Conservation (phyloP, 92 coral and sea anemone species). For the Chrysogorgia sp. region DNA sequence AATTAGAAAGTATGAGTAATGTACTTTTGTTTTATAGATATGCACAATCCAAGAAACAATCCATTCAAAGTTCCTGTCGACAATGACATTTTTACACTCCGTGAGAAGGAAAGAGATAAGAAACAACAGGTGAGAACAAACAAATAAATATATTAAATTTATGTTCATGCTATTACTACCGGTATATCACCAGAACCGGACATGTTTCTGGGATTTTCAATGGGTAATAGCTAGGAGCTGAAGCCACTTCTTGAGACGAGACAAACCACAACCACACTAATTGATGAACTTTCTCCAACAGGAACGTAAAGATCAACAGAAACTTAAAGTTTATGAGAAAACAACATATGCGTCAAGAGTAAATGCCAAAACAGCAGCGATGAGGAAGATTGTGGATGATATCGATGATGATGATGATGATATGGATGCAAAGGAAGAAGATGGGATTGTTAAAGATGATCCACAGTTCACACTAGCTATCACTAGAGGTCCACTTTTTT, state of each 20-base stretch:
- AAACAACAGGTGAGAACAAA: conserved; percentile 88
- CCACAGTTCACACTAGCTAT: conserved; percentile 97
- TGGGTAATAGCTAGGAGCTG: no score
- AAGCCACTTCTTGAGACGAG: no score
- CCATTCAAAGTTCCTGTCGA: conserved; percentile 93
- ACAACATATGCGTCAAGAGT: conserved; percentile 94
- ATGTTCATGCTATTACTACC: no score
- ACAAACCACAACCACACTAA: no score
- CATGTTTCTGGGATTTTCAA: background rate
- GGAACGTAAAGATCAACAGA: conserved; percentile 87
- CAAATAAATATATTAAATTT: background rate
- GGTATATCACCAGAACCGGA: no score
- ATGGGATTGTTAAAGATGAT: conserved; percentile 93
- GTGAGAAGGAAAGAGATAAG: conserved; percentile 92
- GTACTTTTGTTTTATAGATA: background rate
- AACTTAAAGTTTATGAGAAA: conserved; percentile 89
- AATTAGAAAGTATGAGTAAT: background rate
- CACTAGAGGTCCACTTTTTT: conserved; percentile 79
- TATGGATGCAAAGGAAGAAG: conserved; percentile 88
- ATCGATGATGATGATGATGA: conserved; percentile 81
- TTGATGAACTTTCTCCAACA: conserved; percentile 24
- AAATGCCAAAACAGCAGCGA: conserved; percentile 96
- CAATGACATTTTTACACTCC: conserved; percentile 93
- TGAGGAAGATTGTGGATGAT: conserved; percentile 90
- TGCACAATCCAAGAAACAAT: conserved; percentile 68